Percentiles rank a stretch among this genome's conserved stretches.
Evolutionary conservation across 2,888 invertebrate species (phyloP).

Genomic region (Phaedon cochleariae): DNA sequence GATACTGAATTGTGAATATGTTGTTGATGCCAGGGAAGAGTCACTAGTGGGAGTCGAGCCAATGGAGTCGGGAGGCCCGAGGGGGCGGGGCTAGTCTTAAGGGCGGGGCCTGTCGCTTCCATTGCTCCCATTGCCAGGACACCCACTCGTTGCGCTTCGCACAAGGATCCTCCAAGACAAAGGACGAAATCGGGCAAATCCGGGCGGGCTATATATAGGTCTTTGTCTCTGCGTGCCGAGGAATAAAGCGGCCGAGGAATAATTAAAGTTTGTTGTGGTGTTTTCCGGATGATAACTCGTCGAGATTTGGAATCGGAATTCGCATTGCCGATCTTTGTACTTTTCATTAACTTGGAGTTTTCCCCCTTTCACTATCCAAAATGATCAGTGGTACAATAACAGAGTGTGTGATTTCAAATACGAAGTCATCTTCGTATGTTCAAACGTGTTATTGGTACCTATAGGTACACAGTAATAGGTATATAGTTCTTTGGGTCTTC

Average conservation of each 20-base stretch:
- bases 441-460: no score
- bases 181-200: constrained; percentile 36
- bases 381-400: no score
- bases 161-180: constrained; percentile 28
- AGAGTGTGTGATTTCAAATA: no score
- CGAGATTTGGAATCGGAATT: not conserved
- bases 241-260: constrained; percentile 40
- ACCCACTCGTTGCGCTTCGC: constrained; percentile 21
- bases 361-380: no score
- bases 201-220: no score
- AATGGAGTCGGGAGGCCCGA: constrained; percentile 54
- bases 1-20: constrained; percentile 64
- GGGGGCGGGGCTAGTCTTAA: constrained; percentile 47
- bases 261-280: constrained; percentile 44
- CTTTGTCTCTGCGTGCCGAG: constrained; percentile 39
- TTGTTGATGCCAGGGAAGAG: constrained; percentile 57
- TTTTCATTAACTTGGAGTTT: not conserved
- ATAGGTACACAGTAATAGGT: no score
- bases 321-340: not conserved
- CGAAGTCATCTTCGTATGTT: no score
- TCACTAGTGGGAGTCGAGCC: constrained; percentile 57
- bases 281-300: constrained; percentile 26
- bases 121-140: constrained; percentile 41
- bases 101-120: constrained; percentile 51
- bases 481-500: no score